A percentile compares a stretch with the other conserved stretches of the same genome.
Evolutionary conservation across 2,888 invertebrate species (phyloP).

Genomic region (Saturnia japonica): DNA sequence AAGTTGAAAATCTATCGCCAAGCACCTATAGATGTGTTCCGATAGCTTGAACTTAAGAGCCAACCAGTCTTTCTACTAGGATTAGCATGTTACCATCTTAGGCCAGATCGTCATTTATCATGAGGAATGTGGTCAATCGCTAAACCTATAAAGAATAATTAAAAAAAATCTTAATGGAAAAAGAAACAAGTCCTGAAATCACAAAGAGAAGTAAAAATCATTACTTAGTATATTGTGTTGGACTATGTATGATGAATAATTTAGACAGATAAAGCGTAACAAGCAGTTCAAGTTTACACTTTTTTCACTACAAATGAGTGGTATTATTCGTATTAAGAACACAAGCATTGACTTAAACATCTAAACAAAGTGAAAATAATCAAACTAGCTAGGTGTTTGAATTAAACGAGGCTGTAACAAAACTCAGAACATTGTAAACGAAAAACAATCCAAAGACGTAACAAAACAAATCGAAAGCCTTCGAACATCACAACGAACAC

Average conservation of each 20-base stretch:
- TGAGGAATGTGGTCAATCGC: no score
- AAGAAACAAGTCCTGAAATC: no score
- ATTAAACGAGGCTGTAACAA: not conserved
- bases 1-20: no score
- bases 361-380: not conserved
- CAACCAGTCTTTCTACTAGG: no score
- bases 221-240: no score
- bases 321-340: not conserved
- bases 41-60: no score
- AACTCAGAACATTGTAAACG: conserved; percentile 11
- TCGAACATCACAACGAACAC: not conserved
- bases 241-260: not conserved
- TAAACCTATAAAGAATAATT: no score
- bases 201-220: no score
- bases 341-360: not conserved
- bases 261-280: not conserved
- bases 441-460: conserved; percentile 6
- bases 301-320: not conserved
- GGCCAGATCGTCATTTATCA: no score
- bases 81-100: no score
- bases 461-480: not conserved
- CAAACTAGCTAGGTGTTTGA: not conserved
- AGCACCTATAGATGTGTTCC: no score
- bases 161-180: no score
- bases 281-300: not conserved